Base-by-base conservation (phyloP, 2,888 invertebrate species). In the Parnassius glacialis region DNA sequence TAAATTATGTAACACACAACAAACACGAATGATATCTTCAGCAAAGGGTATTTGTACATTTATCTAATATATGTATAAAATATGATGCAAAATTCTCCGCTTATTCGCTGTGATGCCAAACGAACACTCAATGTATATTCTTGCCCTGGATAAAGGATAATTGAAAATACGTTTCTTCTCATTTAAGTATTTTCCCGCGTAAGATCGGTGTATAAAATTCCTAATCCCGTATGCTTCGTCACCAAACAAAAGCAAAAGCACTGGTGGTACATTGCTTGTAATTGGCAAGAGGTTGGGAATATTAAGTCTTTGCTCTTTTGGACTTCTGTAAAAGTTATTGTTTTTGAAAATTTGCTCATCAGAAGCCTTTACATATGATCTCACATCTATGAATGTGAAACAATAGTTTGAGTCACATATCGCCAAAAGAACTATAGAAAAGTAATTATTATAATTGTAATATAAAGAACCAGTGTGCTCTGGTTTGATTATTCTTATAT, bases 191-290 rank as follows among this genome's bases (percentile, higher is more conserved):
- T 43, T 11, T 52, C 62, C 53, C 45, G 64, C 55, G 47, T 68
- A 68, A 52, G 67, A 66, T n/a, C 68, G 67, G 59, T 67, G 64
- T 56, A 68, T 57, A 66, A 66, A 57, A 43, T 67, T 65, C 53
- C 56, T 59, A 55, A 69, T 59, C 51, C 61, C 64, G 63, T 66
- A 67, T 64, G 65, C 67, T 67, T 67, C 64, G 54, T 68, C 66
- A 61, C 66, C 67, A 50, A 64, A 48, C 51, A 64, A 50, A 52
- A 64, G 60, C 50, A 58, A 62, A 12, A 62, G 62, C 57, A 57
- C 59, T 57, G 59, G 62, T 65, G 52, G 55, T 47, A 51, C 61
- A 56, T 59, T 59, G 59, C 52, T 53, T 16, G 53, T 53, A 53
- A 53, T 60, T 48, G 48, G 48, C 48, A 48, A n/a, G n/a, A 13